A percentile compares a stretch with the other conserved stretches of the same genome.
These are phyloP conservation scores for Toxonevra muliebris DNA, from an alignment of 2,888 invertebrate species.

Conservation along the genomic window DNA sequence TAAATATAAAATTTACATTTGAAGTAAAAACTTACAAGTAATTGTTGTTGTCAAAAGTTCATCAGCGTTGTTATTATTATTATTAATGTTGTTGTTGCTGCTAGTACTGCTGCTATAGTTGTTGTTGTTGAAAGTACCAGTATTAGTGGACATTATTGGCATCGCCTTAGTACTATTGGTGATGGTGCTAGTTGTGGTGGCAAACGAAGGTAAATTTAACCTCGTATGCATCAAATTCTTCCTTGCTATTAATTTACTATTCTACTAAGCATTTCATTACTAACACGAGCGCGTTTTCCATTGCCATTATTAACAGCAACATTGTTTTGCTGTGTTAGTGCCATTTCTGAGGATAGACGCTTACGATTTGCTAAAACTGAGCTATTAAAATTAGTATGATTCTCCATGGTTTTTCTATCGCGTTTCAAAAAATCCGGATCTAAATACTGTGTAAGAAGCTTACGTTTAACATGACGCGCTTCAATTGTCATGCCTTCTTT, in stretches of 20 bases:
- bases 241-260: no score
- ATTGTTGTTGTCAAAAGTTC: constrained; percentile 56
- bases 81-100: constrained; percentile 37
- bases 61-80: constrained; percentile 37
- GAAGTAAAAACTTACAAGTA: constrained; percentile 63
- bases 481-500: constrained; percentile 83
- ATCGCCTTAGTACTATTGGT: constrained; percentile 36
- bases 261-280: constrained; percentile 59
- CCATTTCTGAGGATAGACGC: constrained; percentile 61
- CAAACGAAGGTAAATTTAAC: not conserved
- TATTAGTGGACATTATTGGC: constrained; percentile 30
- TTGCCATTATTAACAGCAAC: constrained; percentile 42
- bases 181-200: constrained; percentile 38
- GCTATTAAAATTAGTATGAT: constrained; percentile 61
- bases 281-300: constrained; percentile 50
- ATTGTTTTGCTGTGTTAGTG: constrained; percentile 49
- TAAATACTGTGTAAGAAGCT: constrained; percentile 78
- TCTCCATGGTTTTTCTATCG: constrained; percentile 73
- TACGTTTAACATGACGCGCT: constrained; percentile 87
- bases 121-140: constrained; percentile 35
- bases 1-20: constrained; percentile 30
- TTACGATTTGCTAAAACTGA: constrained; percentile 60
- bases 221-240: no score
- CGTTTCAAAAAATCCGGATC: constrained; percentile 75
- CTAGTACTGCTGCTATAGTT: constrained; percentile 38